Base-by-base conservation (phyloP, 2,113 vertebrate species). In the Ageneiosus marmoratus region DNA sequence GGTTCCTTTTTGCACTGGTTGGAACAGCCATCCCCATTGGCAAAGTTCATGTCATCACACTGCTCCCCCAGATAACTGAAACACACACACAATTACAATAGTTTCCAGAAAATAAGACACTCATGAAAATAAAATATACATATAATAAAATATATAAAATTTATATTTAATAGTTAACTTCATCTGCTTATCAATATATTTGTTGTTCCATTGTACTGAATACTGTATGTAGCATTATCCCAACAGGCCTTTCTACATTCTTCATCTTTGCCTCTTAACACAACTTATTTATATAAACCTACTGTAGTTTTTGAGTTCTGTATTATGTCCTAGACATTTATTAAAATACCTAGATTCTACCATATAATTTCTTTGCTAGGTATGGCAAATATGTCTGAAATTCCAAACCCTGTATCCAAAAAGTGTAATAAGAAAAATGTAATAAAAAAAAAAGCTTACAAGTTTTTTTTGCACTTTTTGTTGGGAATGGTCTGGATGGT, bases 21-120 rank as follows among this genome's bases (percentile, higher is more conserved):
- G 63, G 97, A 98, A 87, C 98, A 99, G 80, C 98, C 98, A 20
- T 99, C 98, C 0, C 96, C 97, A 37, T 96, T 99, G 89, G 96
- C 87, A 55, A 95, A 96, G 83, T 99, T 99, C 95, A 94, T 96
- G 87, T 99, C 98, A 76, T 99, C 98, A 13, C 98, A 99, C 86
- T 98, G 95, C 86, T 99, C 98, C 48, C 96, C 97, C 84, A 95
- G 84, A 85, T 93, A 93, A 85, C 98, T 99, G 91, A 67, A 77
- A 79, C 6, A 60, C n/a, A 84, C 56, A 60, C 44, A 83, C 73
- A 48, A 8, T 41, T 41, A 41, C 37, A 2, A 67, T 67, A 67
- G 20, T 67, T 67, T 67, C 32, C 6, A 37, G 6, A 20, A 32
- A 32, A n/a, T n/a, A n/a, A n/a, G n/a, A n/a, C n/a, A n/a, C n/a